A percentile compares a stretch with the other conserved stretches of the same genome.
These are phyloP conservation scores for Sinocyclocheilus rhinocerous DNA, from an alignment of 2,113 vertebrate species.

Conservation along the genomic window DNA sequence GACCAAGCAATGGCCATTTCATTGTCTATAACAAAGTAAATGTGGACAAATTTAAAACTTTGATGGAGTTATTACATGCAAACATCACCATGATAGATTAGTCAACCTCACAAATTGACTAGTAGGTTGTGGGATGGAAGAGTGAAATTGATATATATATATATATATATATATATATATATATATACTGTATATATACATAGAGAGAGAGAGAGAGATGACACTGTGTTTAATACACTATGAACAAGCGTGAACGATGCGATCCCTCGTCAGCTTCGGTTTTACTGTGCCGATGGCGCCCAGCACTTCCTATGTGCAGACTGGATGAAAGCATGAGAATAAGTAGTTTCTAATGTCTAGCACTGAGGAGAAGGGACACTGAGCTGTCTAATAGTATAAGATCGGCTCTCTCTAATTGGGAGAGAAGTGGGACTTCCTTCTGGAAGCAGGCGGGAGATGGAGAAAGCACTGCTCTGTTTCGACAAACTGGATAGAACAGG, in stretches of 20 bases:
- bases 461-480: constrained; percentile 33
- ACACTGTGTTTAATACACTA: neutral
- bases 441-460: constrained; percentile 24
- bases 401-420: constrained; percentile 57
- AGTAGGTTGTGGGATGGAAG: neutral
- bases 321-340: constrained; percentile 29
- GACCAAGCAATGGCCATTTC: neutral
- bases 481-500: constrained; percentile 41
- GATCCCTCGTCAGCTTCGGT: constrained; percentile 39
- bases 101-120: neutral
- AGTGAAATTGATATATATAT: too few relatives aligned
- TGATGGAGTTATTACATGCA: neutral
- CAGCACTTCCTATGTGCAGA: constrained; percentile 26
- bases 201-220: neutral
- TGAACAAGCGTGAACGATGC: neutral
- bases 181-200: too few relatives aligned
- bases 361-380: constrained; percentile 40
- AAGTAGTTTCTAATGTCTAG: constrained; percentile 26
- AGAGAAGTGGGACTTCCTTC: constrained; percentile 45
- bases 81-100: neutral
- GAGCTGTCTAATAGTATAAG: constrained; percentile 53
- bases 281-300: constrained; percentile 22
- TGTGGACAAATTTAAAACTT: neutral
- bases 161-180: too few relatives aligned
- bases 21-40: neutral